phyloP scores from a whole-genome alignment of 2,888 invertebrate species.

The Idaea aversata region DNA sequence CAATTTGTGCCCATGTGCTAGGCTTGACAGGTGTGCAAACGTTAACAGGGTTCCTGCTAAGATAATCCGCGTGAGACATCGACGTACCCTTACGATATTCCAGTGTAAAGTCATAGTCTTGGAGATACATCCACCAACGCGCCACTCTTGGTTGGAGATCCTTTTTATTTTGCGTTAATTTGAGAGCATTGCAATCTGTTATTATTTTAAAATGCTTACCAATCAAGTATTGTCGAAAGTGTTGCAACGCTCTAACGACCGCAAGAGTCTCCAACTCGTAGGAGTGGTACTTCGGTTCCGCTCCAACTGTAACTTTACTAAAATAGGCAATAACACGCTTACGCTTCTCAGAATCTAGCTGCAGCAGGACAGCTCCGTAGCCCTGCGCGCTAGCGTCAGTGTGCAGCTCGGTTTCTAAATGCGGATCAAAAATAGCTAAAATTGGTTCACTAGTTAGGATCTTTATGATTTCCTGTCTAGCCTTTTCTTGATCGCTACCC shows the following conservation, averaged over 20 bases:
- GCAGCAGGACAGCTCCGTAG: conserved; percentile 23
- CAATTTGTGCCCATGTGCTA: conserved; percentile 25
- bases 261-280: conserved; percentile 8
- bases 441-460: conserved; percentile 22
- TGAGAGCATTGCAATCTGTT: conserved; percentile 35
- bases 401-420: conserved; percentile 17
- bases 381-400: conserved; percentile 14
- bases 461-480: conserved; percentile 9
- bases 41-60: conserved; percentile 26
- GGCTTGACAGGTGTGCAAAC: conserved; percentile 9
- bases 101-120: conserved; percentile 30
- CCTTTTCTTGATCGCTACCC: conserved; percentile 12
- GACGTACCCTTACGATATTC: conserved; percentile 28
- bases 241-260: conserved; percentile 27
- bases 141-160: conserved; percentile 31
- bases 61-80: conserved; percentile 29
- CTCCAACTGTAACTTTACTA: conserved; percentile 22
- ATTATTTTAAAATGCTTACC: conserved; percentile 29
- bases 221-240: conserved; percentile 31
- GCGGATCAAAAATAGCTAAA: conserved; percentile 21
- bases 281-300: conserved; percentile 26
- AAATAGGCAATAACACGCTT: conserved; percentile 22
- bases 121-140: conserved; percentile 33
- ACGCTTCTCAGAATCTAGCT: conserved; percentile 8
- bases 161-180: conserved; percentile 29